Conservation (phyloP, 2,113 vertebrate genomes). For the Labeo rohita region DNA sequence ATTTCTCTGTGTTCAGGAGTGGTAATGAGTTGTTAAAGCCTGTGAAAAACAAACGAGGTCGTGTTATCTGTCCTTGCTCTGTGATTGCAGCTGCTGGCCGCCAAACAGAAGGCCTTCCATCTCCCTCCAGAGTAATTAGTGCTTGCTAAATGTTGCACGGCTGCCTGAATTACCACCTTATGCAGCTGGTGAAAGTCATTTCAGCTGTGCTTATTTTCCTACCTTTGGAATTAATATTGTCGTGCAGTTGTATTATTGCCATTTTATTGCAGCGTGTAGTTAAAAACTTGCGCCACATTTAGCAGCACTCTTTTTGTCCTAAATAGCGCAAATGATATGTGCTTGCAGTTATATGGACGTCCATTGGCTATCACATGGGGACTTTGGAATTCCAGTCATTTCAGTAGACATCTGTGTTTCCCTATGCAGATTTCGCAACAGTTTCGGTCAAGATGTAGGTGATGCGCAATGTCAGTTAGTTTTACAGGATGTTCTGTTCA, state of each 20-base stretch:
- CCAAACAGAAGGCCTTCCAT: conserved; percentile 33
- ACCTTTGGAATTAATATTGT: conserved; percentile 5
- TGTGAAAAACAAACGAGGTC: conserved; percentile 40
- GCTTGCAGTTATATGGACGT: background rate
- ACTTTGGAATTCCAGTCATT: background rate
- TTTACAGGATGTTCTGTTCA: background rate
- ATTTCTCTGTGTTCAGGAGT: conserved; percentile 16
- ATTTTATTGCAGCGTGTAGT: background rate
- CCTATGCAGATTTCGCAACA: background rate
- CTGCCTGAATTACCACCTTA: conserved; percentile 21
- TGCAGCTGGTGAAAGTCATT: conserved; percentile 37
- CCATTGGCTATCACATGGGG: background rate
- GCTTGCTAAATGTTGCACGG: conserved; percentile 25
- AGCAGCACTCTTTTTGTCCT: background rate
- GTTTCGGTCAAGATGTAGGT: background rate
- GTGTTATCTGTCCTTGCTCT: conserved; percentile 45
- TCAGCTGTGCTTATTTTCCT: background rate
- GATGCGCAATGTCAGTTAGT: background rate
- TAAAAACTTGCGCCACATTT: background rate
- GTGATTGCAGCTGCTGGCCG: conserved; percentile 17
- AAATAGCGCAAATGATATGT: background rate
- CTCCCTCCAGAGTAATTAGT: conserved; percentile 52
- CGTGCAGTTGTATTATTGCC: background rate
- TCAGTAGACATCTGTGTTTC: background rate
- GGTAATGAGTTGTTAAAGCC: conserved; percentile 33